Base-by-base conservation (phyloP, 2,888 invertebrate genomes). In the Eupeodes luniger region DNA sequence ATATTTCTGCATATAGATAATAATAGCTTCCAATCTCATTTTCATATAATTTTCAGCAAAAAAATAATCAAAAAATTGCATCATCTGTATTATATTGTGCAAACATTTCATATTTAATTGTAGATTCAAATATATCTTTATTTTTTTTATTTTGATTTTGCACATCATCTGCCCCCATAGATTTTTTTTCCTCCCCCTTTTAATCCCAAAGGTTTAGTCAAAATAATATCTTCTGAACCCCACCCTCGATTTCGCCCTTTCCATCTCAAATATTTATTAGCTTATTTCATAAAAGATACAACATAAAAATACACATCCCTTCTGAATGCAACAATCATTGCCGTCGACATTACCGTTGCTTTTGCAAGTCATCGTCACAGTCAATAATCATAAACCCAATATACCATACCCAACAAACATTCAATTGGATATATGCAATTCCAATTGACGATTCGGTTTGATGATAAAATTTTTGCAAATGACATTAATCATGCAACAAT, bases 401-500 rank as follows among this genome's bases (percentile, higher is more conserved):
- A 27, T 27, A 27, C 27, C 27, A 27, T 27, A 47, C 27, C 47
- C 34, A 14, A 10, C 12, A 0, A 36, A 27, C 27, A 36, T 44
- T n/a, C 36, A 40, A 62, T 16, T 55, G 55, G 12, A 55, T 40
- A 19, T 34, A 57, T 70, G 70, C 70, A 70, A 72, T 72, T 57
- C 70, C 70, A 44, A 59, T 72, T 72, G 72, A 64, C 85, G 85
- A 85, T 88, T 78, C 67, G 70, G 78, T 81, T 85, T 81, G 81
- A 85, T 76, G 85, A 88, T 88, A 88, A 88, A 81, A 85, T 83
- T 85, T 40, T 88, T 88, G 85, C 88, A 85, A 88, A 88, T 88
- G 88, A 88, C 88, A 88, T 88, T 88, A 88, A 88, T 88, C 88
- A 88, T 85, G 85, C 69, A 81, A 88, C 85, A 87, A 77, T 77